Conservation (phyloP, 2,888 invertebrate genomes). For the Idaea dimidiata region DNA sequence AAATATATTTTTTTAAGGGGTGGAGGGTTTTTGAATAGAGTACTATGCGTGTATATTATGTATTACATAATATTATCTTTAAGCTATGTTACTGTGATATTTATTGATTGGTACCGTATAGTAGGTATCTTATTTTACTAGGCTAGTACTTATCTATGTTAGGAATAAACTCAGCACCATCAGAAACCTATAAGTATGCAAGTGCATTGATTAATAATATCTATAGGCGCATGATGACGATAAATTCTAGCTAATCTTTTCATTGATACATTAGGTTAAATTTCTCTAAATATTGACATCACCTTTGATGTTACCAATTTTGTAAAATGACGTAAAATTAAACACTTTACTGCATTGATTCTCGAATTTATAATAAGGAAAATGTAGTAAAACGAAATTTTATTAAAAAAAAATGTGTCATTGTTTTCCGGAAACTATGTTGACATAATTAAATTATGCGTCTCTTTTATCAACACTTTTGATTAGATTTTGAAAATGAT, state of each 20-base stretch:
- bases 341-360: constrained; percentile 15
- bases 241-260: neutral
- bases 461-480: constrained; percentile 26
- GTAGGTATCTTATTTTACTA: too few species aligned
- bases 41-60: too few species aligned
- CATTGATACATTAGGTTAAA: constrained; percentile 12
- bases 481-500: constrained; percentile 6
- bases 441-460: constrained; percentile 20
- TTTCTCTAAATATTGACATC: constrained; percentile 34
- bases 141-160: too few species aligned
- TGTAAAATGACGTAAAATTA: constrained; percentile 19
- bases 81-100: too few species aligned
- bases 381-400: constrained; percentile 1
- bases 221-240: too few species aligned
- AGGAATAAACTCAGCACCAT: too few species aligned
- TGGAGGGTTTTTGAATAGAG: too few species aligned
- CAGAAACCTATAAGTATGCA: too few species aligned
- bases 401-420: neutral
- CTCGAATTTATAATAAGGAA: constrained; percentile 15
- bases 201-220: too few species aligned
- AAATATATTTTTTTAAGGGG: too few species aligned
- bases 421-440: neutral
- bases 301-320: constrained; percentile 33
- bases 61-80: too few species aligned
- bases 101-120: too few species aligned